A percentile compares a stretch with the other conserved stretches of the same genome.
phyloP scores from a whole-genome alignment of 2,113 vertebrate species.

The Mesitornis unicolor region DNA sequence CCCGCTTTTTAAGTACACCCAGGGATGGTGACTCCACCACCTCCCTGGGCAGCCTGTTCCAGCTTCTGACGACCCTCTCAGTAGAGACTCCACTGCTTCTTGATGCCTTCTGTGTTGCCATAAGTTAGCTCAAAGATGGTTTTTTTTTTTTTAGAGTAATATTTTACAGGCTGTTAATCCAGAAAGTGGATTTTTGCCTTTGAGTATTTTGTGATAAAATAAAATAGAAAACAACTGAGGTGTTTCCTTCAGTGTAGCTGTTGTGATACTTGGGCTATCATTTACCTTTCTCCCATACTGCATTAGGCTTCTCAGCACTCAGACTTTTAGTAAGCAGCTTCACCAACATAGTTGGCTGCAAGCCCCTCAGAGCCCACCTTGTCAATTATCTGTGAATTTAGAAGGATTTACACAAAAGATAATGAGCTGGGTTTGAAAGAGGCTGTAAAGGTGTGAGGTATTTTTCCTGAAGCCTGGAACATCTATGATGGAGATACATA shows the following conservation, averaged over 20 bases:
- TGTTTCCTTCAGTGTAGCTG: constrained; percentile 28
- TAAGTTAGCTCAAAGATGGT: constrained; percentile 7
- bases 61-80: too few species aligned
- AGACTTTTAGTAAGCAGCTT: constrained; percentile 25
- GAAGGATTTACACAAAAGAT: constrained; percentile 22
- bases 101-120: neutral
- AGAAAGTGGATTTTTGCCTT: constrained; percentile 34
- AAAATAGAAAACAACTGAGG: constrained; percentile 8
- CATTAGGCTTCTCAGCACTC: neutral
- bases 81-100: neutral
- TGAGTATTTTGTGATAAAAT: constrained; percentile 20
- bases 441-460: neutral
- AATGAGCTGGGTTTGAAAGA: constrained; percentile 14
- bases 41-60: too few species aligned
- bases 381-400: constrained; percentile 33
- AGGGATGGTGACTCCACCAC: too few species aligned
- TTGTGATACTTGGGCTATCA: neutral
- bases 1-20: too few species aligned
- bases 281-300: neutral
- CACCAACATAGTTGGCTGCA: neutral
- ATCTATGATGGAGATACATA: neutral
- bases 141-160: constrained; percentile 18
- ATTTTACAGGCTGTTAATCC: constrained; percentile 53
- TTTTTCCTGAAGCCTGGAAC: neutral
- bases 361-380: neutral